A percentile compares a stretch with the other conserved stretches of the same genome.
phyloP scores from a whole-genome alignment of 2,113 vertebrate species.

The Phalacrocorax carbo region DNA sequence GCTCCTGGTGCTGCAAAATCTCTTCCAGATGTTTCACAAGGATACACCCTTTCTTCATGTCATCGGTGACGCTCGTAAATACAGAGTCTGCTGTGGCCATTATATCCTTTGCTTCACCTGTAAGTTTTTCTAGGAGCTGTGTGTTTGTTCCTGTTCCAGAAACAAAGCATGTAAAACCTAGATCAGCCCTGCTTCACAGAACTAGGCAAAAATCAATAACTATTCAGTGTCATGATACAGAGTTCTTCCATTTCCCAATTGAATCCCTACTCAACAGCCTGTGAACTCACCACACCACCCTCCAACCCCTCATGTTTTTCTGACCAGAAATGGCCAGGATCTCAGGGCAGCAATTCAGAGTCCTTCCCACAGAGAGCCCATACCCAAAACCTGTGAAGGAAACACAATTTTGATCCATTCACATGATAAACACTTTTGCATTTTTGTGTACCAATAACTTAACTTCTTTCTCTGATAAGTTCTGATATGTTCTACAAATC shows the following conservation, averaged over 20 bases:
- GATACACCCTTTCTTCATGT: constrained; percentile 68
- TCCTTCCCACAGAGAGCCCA: neutral
- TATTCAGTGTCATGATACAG: neutral
- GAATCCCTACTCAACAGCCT: neutral
- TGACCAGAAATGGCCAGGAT: neutral
- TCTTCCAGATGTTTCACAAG: constrained; percentile 73
- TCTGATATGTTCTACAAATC: neutral
- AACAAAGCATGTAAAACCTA: neutral
- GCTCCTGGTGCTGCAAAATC: constrained; percentile 34
- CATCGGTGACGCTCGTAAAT: constrained; percentile 20
- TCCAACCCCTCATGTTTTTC: neutral
- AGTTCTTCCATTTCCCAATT: neutral
- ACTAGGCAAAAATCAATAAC: neutral
- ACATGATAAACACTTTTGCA: no score
- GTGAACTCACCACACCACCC: neutral
- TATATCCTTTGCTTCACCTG: constrained; percentile 69
- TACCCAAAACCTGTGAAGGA: neutral
- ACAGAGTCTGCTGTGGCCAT: constrained; percentile 73
- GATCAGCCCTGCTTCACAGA: neutral
- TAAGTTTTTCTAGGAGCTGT: constrained; percentile 70
- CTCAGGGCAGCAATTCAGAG: neutral
- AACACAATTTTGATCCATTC: neutral
- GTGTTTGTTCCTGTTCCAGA: constrained; percentile 68
- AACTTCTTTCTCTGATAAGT: no score
- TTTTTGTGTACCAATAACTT: neutral